A percentile compares a stretch with the other conserved stretches of the same genome.
These are phyloP conservation scores for Acanthiza pusilla DNA, from an alignment of 2,797 vertebrate genomes.

Conservation along the genomic window DNA sequence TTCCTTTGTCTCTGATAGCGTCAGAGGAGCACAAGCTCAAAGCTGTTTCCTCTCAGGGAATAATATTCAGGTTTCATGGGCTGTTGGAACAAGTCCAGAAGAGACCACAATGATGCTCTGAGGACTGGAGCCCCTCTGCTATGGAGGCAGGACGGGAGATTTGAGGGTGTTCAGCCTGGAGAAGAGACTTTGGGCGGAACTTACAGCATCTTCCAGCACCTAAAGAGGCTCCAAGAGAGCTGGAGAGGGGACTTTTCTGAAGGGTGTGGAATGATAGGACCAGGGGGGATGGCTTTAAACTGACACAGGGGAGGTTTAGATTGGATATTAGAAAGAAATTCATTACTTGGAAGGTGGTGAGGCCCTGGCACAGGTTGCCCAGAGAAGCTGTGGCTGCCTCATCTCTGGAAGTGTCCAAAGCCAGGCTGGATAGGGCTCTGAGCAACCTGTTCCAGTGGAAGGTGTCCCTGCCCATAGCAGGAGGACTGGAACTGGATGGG, in stretches of 20 bases:
- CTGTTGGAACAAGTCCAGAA: neutral
- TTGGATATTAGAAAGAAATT: neutral
- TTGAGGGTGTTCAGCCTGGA: neutral
- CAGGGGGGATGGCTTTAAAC: neutral
- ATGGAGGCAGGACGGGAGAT: neutral
- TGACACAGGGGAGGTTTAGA: neutral
- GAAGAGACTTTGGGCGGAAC: neutral
- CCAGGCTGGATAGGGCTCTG: neutral
- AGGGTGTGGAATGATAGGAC: neutral
- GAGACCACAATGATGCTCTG: neutral
- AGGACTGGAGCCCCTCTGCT: neutral
- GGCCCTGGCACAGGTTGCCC: rapidly evolving
- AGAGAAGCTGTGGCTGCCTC: neutral
- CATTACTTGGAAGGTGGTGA: neutral
- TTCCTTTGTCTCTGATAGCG: neutral
- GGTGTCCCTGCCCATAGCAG: neutral
- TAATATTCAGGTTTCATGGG: neutral
- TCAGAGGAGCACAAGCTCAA: neutral
- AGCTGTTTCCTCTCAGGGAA: neutral
- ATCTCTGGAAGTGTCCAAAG: neutral
- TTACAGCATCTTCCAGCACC: neutral
- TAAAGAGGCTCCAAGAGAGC: neutral
- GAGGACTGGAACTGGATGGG: neutral
- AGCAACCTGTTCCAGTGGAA: rapidly evolving
- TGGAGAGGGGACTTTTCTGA: neutral